These are phyloP conservation scores for Coregonus clupeaformis DNA, from an alignment of 2,113 vertebrate genomes.

Conservation along the genomic window DNA sequence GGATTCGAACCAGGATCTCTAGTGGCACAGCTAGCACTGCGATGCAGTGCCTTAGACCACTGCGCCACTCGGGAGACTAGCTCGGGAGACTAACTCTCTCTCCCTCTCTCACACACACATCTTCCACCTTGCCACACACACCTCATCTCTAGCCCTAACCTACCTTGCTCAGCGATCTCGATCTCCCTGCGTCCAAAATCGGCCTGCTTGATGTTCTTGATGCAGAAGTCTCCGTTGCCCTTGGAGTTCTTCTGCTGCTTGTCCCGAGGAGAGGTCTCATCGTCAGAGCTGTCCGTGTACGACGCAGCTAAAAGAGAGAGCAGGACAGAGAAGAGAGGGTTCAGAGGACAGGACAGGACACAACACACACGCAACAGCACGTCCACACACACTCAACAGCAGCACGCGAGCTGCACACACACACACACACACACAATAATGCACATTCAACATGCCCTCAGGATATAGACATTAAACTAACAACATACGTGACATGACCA, in stretches of 20 bases:
- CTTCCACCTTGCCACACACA: background rate
- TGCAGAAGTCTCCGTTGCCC: conserved; percentile 93
- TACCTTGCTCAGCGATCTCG: conserved; percentile 96
- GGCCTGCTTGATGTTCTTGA: conserved; percentile 98
- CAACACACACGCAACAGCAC: background rate
- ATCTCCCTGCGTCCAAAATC: conserved; percentile 97
- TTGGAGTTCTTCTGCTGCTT: conserved; percentile 98
- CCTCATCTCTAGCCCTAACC: background rate
- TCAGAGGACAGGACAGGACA: background rate
- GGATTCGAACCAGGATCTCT: no score
- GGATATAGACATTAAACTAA: background rate
- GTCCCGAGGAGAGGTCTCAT: conserved; percentile 95
- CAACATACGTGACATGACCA: no score
- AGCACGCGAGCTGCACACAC: background rate
- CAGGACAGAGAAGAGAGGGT: background rate
- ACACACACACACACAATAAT: background rate
- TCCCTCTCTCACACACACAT: background rate
- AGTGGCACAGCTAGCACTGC: no score
- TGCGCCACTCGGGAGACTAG: no score
- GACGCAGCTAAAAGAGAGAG: conserved; percentile 83
- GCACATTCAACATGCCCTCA: background rate
- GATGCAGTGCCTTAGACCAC: no score
- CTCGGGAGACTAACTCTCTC: no score
- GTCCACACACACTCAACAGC: background rate
- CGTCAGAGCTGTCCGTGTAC: conserved; percentile 97